These are phyloP conservation scores for Ctena decussata DNA, from an alignment of 2,888 invertebrate genomes.

Conservation along the genomic window DNA sequence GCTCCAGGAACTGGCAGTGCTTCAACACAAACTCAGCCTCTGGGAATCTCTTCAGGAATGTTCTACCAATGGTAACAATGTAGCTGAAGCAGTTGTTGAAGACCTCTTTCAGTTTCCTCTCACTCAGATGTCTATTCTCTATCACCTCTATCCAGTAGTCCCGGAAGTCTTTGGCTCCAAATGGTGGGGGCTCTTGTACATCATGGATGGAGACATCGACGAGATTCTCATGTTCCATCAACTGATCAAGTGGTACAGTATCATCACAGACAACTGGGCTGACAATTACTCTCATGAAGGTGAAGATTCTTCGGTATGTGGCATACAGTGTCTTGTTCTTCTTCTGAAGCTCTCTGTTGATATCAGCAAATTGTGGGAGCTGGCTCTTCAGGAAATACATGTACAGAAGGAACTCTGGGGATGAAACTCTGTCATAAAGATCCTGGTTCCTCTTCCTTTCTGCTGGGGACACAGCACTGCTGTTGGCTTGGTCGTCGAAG, in stretches of 20 bases:
- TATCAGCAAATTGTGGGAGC: background rate
- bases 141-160: background rate
- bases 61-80: background rate
- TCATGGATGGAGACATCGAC: background rate
- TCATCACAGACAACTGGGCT: no score
- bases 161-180: background rate
- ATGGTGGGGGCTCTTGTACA: background rate
- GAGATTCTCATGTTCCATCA: background rate
- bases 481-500: background rate
- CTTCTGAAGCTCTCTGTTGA: background rate
- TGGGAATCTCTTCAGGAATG: background rate
- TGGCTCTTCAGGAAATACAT: background rate
- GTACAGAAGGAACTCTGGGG: constrained; percentile 2
- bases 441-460: background rate
- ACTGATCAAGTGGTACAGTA: no score
- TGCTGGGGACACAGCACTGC: background rate
- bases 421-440: background rate
- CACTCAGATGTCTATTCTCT: background rate
- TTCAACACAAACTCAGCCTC: background rate
- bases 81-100: background rate
- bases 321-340: background rate
- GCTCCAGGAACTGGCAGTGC: constrained; percentile 5
- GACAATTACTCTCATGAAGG: no score
- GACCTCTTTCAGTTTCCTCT: background rate
- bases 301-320: no score